Evolutionary conservation across 2,797 vertebrate species (phyloP).

Genomic region (Bradypodion ventrale): DNA sequence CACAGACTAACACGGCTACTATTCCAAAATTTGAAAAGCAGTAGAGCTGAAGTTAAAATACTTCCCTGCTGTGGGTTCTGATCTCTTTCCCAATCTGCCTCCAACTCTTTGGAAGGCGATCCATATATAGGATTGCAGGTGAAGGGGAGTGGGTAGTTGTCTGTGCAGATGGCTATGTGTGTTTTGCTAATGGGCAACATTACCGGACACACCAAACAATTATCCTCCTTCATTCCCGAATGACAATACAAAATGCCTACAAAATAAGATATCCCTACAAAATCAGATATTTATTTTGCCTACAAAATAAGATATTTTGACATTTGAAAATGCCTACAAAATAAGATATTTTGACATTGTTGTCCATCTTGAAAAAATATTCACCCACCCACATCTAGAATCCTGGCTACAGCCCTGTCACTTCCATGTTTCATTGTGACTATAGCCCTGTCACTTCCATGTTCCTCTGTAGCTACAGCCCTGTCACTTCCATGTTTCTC

Average conservation of each 20-base stretch:
- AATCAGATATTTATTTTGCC: not conserved
- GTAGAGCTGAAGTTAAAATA: slow-evolving; percentile 49
- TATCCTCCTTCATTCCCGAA: too few species aligned
- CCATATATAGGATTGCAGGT: not conserved
- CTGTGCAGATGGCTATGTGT: not conserved
- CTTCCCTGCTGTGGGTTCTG: not conserved
- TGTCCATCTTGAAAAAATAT: too few species aligned
- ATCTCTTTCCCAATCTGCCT: not conserved
- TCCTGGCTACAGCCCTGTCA: too few species aligned
- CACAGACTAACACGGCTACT: too few species aligned
- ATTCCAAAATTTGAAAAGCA: slow-evolving; percentile 65
- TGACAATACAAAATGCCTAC: not conserved
- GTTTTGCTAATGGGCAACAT: not conserved
- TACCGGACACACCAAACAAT: not conserved
- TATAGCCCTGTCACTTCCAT: too few species aligned
- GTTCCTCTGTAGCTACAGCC: too few species aligned
- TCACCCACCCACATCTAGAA: too few species aligned
- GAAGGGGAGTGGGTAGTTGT: not conserved
- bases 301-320: not conserved
- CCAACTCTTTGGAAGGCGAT: not conserved
- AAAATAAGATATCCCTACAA: not conserved
- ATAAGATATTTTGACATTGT: too few species aligned
- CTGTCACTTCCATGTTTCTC: too few species aligned
- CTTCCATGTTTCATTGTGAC: too few species aligned
- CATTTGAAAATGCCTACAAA: not conserved